These are phyloP conservation scores for Lycaena phlaeas DNA, from an alignment of 2,888 invertebrate genomes.

Conservation along the genomic window DNA sequence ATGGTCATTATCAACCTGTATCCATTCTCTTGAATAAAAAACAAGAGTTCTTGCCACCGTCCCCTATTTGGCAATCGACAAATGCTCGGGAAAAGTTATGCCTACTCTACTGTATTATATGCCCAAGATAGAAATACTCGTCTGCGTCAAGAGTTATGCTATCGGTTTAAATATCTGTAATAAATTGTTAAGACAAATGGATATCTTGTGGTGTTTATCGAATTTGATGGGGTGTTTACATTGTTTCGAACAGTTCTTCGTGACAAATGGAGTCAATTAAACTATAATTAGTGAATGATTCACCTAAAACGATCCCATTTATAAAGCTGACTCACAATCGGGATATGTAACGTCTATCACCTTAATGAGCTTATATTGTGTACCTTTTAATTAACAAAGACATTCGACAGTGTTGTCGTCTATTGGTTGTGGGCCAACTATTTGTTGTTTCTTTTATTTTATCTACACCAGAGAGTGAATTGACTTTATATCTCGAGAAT, in stretches of 20 bases:
- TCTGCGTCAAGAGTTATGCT: too few species aligned
- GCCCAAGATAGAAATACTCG: too few species aligned
- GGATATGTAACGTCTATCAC: constrained; percentile 1
- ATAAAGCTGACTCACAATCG: not conserved
- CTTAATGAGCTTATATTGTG: not conserved
- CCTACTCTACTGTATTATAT: too few species aligned
- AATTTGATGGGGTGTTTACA: constrained; percentile 3
- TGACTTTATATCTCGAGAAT: too few species aligned
- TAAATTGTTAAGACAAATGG: too few species aligned
- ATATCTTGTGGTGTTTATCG: not conserved
- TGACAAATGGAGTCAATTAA: not conserved
- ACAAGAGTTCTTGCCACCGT: too few species aligned
- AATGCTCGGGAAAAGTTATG: too few species aligned
- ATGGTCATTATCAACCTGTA: too few species aligned
- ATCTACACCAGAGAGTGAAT: not conserved
- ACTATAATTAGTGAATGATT: constrained; percentile 5
- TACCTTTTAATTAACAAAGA: constrained; percentile 4
- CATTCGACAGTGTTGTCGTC: not conserved
- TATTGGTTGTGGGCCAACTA: not conserved
- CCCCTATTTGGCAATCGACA: too few species aligned
- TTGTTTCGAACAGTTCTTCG: not conserved
- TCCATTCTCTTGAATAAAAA: too few species aligned
- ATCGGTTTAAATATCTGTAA: too few species aligned
- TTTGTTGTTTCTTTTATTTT: not conserved
- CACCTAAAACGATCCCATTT: constrained; percentile 2